These are phyloP conservation scores for Malthinus flaveolus DNA, from an alignment of 2,888 invertebrate genomes.

Conservation along the genomic window DNA sequence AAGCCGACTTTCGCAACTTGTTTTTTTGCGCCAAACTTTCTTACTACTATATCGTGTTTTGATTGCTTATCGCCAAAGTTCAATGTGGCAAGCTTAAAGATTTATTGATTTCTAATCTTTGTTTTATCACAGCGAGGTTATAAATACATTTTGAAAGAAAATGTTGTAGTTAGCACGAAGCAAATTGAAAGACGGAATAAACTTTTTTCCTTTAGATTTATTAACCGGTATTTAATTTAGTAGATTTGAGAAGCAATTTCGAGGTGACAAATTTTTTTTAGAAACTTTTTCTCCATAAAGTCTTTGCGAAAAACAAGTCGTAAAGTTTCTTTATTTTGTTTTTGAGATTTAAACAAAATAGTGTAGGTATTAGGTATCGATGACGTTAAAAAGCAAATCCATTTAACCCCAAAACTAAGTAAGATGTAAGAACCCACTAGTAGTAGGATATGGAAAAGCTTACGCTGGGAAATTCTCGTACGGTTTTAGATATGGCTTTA, in stretches of 20 bases:
- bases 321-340: background rate
- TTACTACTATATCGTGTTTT: slow-evolving; percentile 18
- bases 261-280: background rate
- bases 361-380: background rate
- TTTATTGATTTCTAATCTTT: slow-evolving; percentile 13
- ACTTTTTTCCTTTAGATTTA: too few species aligned
- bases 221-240: too few species aligned
- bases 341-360: too few species aligned
- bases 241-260: background rate
- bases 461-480: slow-evolving; percentile 7
- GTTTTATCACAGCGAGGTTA: slow-evolving; percentile 13
- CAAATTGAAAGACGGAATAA: too few species aligned
- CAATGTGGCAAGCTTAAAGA: slow-evolving; percentile 14
- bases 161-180: background rate
- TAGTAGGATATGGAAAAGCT: slow-evolving; percentile 10
- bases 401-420: slow-evolving; percentile 10
- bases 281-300: background rate
- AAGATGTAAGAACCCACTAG: slow-evolving; percentile 11
- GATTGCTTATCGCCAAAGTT: slow-evolving; percentile 20
- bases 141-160: slow-evolving; percentile 9
- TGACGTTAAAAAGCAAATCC: slow-evolving; percentile 12
- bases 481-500: slow-evolving; percentile 13
- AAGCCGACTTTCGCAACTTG: slow-evolving; percentile 11
- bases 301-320: slow-evolving; percentile 3
- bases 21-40: slow-evolving; percentile 13